Conservation (phyloP, 1,140 invertebrate genomes). For the Formica exsecta region DNA sequence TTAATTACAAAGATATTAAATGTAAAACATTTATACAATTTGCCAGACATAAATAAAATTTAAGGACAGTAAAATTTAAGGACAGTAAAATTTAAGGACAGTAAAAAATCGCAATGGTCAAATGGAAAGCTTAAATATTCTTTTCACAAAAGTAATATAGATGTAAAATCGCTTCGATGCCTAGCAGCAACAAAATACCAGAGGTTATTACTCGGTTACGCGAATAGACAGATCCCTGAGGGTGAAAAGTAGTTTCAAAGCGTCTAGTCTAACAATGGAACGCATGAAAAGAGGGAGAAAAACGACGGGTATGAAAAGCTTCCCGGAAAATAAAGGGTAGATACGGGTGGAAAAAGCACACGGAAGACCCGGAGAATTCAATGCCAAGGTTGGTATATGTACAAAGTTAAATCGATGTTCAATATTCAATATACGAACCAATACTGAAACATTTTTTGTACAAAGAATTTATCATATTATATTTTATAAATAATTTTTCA, state of each 20-base stretch:
- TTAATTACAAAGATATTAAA: conserved; percentile 8
- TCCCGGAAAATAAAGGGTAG: conserved; percentile 61
- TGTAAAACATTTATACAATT: background rate
- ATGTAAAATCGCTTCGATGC: conserved; percentile 35
- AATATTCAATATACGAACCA: conserved; percentile 12
- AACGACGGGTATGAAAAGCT: conserved; percentile 42
- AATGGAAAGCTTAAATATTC: background rate
- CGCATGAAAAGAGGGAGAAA: conserved; percentile 53
- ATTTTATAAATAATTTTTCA: conserved; percentile 14
- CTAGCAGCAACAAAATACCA: conserved; percentile 24
- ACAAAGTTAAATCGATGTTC: conserved; percentile 57
- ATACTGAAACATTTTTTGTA: conserved; percentile 36
- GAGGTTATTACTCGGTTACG: conserved; percentile 45
- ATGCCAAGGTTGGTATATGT: conserved; percentile 63
- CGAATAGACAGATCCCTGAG: conserved; percentile 44
- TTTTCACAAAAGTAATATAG: conserved; percentile 12
- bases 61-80: no score
- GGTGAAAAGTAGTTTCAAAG: conserved; percentile 77
- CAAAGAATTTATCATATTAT: conserved; percentile 22
- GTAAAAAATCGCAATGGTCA: background rate
- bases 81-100: no score
- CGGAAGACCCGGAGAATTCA: conserved; percentile 46
- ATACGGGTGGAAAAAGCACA: conserved; percentile 54
- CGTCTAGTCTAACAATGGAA: conserved; percentile 72
- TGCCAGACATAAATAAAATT: no score